Base-by-base conservation (phyloP, 2,797 vertebrate species). In the Sciaenops ocellatus region DNA sequence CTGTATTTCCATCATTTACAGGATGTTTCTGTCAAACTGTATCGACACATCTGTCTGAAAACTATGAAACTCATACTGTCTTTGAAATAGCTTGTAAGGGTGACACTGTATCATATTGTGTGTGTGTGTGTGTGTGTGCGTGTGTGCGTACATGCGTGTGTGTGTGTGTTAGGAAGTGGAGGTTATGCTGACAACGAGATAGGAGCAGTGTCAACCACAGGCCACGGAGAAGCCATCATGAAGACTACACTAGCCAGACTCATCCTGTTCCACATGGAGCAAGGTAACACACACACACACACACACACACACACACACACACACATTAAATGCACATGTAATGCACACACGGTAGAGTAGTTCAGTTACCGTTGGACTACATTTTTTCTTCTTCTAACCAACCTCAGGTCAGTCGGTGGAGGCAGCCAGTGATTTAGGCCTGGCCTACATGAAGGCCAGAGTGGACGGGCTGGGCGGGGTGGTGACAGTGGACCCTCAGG, bases 211-310 rank as follows among this genome's bases (percentile, higher is more conserved):
- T 98, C 98, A 5, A 95, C 97, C 0, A 99, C 98, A 0, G 98
- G 98, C 61, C 95, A 98, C 1, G 98, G 98, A n/a, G 98, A 99
- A 91, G 94, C 96, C 90, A 99, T 99, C 89, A 97, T 99, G 96
- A 99, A 97, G 90, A 95, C 98, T 77, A 96, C 94, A 4, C 94
- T 99, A 76, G 96, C 97, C 73, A 93, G 97, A 84, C 96, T 97
- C 71, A 87, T 97, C 74, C 95, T 99, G 60, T 97, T 97, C 88
- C 91, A 97, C 91, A 93, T 99, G 93, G 97, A 99, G 73, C 97
- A 97, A 97, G 98, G 98, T 99, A 95, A 50, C 24, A 54, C 46
- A 61, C 30, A 30, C 2, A 60, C 51, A 54, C 28, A 72, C 46
- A 62, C 61, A 70, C 69, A 74, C 69, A 55, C 47, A 59, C 63